Evolutionary conservation across 1,140 invertebrate genomes (phyloP).

Genomic region (Drosophila pallidifrons): DNA sequence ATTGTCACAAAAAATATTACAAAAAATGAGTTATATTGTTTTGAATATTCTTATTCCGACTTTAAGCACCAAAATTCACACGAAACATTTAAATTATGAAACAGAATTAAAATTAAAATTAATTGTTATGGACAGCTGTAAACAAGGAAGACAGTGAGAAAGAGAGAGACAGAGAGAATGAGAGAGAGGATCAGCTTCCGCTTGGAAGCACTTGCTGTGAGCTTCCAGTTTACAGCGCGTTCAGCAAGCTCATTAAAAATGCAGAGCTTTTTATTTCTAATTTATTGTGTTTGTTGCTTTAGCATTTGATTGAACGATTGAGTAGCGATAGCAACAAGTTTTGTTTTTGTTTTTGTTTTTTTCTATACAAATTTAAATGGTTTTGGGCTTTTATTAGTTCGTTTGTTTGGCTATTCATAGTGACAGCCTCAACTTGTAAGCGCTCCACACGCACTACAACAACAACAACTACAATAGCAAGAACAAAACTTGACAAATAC

Average conservation of each 20-base stretch:
- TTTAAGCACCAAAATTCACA: too few relatives aligned
- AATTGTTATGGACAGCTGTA: neutral
- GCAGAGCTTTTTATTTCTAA: conserved; percentile 7
- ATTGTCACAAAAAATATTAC: too few relatives aligned
- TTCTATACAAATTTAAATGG: conserved; percentile 13
- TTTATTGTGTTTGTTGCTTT: conserved; percentile 18
- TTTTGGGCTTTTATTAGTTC: conserved; percentile 35
- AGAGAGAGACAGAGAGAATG: conserved; percentile 3
- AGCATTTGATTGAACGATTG: conserved; percentile 21
- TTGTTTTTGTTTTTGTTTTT: conserved; percentile 9
- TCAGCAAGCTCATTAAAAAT: conserved; percentile 3
- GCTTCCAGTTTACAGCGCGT: neutral
- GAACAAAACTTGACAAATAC: neutral
- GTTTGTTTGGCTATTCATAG: conserved; percentile 50
- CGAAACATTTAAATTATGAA: neutral
- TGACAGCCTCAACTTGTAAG: conserved; percentile 46
- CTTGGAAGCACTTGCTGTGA: conserved; percentile 2
- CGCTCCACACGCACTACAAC: conserved; percentile 27
- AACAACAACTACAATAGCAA: conserved; percentile 4
- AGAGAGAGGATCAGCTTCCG: conserved; percentile 47
- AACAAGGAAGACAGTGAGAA: neutral
- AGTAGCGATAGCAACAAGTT: conserved; percentile 41
- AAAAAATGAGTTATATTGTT: too few relatives aligned
- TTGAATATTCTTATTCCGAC: too few relatives aligned
- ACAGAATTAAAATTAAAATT: neutral